Evolutionary conservation across 1,140 invertebrate species (phyloP), one percentile per base, ranked within the genome.

Genomic region (Euura saliciscinereae): DNA sequence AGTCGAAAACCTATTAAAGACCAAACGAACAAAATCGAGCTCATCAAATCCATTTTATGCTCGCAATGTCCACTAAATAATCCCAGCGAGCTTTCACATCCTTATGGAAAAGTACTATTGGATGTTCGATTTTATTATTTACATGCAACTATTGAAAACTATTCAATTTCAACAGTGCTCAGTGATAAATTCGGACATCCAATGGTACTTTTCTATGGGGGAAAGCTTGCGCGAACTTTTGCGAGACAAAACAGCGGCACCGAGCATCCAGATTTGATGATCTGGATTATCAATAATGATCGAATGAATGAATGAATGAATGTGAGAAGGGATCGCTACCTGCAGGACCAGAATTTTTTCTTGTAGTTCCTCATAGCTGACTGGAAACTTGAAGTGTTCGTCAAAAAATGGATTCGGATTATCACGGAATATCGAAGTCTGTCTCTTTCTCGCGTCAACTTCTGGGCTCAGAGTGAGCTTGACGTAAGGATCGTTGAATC

Each of bases 401-500:
- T 95, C 93, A 81, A 95, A 95, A 84, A 92, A 92, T 0, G 94
- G 94, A 84, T 94, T 94, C 6, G 92, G 89, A 75, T 94, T 91
- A 78, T 94, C 93, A 65, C 92, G 88, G 78, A 93, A 92, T 10
- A 94, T 93, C n/a, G 89, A 89, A 0, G 95, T 96, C 84, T 96
- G 94, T 46, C 95, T 89, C 71, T 95, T 94, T 5, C 94, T 89
- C n/a, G 90, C 90, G 81, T 97, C 95, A 42, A 97, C 94, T 85
- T 94, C 92, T 1, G 95, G 95, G 28, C 91, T 87, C 45, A 96
- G 88, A 65, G 89, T 90, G 8, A 97, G 83, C 2, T 93, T 90
- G 10, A 97, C 93, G 83, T 96, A 97, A 1, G 95, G 95, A 85
- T 97, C 95, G 75, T 94, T 94, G 84, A 96, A 96, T 6, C 94